Percentiles rank a stretch among this genome's conserved stretches.
Conservation (phyloP, 2,113 vertebrate genomes). For the Protobothrops flavoviridis region DNA sequence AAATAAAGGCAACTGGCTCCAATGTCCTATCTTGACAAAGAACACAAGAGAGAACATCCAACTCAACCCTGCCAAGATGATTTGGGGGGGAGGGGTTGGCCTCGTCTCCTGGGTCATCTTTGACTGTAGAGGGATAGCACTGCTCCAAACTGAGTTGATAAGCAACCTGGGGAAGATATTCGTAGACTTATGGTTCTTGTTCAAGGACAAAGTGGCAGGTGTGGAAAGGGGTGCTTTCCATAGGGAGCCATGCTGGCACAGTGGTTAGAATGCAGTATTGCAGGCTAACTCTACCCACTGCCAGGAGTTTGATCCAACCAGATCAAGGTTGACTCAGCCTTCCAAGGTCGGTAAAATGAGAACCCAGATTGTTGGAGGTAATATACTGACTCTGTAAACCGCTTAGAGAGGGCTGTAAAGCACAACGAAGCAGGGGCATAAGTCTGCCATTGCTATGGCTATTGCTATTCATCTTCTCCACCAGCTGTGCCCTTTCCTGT, state of each 20-base stretch:
- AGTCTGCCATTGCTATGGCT: no score
- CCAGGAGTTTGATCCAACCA: neutral
- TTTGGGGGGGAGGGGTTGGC: neutral
- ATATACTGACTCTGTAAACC: neutral
- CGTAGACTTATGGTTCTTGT: neutral
- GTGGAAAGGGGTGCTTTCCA: neutral
- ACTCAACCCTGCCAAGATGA: neutral
- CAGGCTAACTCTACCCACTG: neutral
- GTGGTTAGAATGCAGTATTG: neutral
- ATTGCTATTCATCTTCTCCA: no score
- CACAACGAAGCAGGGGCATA: neutral
- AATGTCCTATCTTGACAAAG: neutral
- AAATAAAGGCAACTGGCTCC: neutral
- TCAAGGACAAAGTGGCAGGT: neutral
- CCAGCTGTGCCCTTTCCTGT: neutral
- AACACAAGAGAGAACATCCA: neutral
- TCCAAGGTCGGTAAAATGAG: neutral
- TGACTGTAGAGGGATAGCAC: neutral
- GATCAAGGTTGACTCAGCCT: neutral
- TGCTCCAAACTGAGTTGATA: neutral
- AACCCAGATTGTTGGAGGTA: neutral
- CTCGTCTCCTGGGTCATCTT: neutral
- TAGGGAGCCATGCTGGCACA: neutral
- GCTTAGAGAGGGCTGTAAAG: neutral
- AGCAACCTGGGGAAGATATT: neutral